phyloP scores from a whole-genome alignment of 2,888 invertebrate species.

The Eupithecia tripunctaria region DNA sequence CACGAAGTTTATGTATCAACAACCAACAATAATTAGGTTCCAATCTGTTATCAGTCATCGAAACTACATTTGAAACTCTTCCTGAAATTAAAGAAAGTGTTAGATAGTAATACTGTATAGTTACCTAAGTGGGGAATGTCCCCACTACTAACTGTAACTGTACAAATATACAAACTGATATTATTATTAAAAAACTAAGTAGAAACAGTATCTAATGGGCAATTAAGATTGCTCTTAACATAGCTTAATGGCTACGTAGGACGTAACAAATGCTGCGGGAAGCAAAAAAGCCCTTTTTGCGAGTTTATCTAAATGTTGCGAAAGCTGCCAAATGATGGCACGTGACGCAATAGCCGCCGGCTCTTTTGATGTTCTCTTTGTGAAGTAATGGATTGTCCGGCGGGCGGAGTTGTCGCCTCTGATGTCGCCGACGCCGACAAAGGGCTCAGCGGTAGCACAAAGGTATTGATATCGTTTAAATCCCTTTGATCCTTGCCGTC shows the following conservation, averaged over 20 bases:
- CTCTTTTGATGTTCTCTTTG: slow-evolving; percentile 73
- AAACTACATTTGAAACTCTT: background rate
- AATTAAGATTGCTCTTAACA: slow-evolving; percentile 7
- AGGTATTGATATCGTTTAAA: slow-evolving; percentile 81
- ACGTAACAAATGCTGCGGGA: slow-evolving; percentile 3
- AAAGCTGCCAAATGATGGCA: slow-evolving; percentile 63
- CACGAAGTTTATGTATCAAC: background rate
- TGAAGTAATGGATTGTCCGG: slow-evolving; percentile 71
- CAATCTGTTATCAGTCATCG: background rate
- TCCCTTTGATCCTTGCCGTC: slow-evolving; percentile 74
- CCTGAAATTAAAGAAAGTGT: background rate
- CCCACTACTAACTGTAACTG: too few species aligned
- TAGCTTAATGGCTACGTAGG: slow-evolving; percentile 13
- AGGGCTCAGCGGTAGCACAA: slow-evolving; percentile 76
- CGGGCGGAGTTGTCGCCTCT: slow-evolving; percentile 65
- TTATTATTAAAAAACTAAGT: background rate
- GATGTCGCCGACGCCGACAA: slow-evolving; percentile 75
- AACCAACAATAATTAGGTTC: background rate
- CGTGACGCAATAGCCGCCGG: slow-evolving; percentile 71
- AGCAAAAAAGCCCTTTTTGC: slow-evolving; percentile 35
- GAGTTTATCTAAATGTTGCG: slow-evolving; percentile 42
- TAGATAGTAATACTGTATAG: too few species aligned
- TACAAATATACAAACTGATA: background rate
- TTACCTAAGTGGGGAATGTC: too few species aligned
- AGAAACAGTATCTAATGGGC: slow-evolving; percentile 10